phyloP scores from a whole-genome alignment of 2,888 invertebrate species.

The Candidula unifasciata region DNA sequence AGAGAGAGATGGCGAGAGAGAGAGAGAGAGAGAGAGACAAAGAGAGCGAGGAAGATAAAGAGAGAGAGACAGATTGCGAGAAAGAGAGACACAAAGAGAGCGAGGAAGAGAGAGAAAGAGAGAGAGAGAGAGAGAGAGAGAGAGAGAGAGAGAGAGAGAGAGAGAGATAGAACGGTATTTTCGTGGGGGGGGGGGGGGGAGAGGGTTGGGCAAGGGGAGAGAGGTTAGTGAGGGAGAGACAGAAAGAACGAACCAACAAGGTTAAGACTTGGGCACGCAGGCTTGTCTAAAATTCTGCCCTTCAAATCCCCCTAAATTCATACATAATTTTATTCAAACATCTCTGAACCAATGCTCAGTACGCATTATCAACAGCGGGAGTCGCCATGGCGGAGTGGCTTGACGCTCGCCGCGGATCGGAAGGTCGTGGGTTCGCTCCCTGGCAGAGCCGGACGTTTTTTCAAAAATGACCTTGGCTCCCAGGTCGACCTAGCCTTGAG shows the following conservation, averaged over 20 bases:
- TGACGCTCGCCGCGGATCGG: too few species aligned
- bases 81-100: constrained; percentile 8
- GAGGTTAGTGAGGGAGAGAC: constrained; percentile 14
- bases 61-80: neutral
- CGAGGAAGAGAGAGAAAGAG: constrained; percentile 4
- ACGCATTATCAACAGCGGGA: too few species aligned
- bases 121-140: constrained; percentile 26
- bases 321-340: too few species aligned
- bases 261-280: neutral
- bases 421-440: too few species aligned
- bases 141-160: constrained; percentile 24
- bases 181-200: neutral
- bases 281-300: too few species aligned
- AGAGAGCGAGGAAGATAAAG: neutral
- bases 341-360: too few species aligned
- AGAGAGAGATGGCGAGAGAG: neutral
- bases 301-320: too few species aligned
- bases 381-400: too few species aligned
- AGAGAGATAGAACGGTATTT: neutral
- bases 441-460: too few species aligned
- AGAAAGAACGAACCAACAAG: neutral
- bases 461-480: too few species aligned
- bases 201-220: neutral
- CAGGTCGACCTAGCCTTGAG: too few species aligned
- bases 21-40: neutral